Evolutionary conservation across 2,797 vertebrate species (phyloP).

Genomic region (Ispidina picta): DNA sequence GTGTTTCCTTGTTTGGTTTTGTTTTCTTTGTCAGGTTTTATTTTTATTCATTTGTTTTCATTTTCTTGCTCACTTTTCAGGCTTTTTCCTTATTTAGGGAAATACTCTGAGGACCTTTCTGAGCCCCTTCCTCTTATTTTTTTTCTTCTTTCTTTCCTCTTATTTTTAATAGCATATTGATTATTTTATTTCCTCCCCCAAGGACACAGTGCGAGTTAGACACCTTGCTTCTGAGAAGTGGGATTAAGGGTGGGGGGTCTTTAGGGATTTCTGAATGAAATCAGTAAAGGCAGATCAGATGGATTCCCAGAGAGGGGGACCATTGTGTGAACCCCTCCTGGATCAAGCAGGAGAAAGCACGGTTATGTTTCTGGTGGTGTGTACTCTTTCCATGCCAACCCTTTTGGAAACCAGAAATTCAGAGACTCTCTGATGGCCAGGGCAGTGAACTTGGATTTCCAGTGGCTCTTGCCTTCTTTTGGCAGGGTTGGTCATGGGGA

Average conservation of each 20-base stretch:
- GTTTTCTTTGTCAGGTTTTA: background rate
- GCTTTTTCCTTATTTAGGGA: conserved; percentile 42
- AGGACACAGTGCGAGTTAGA: background rate
- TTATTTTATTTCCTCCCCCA: background rate
- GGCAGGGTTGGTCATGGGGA: conserved; percentile 21
- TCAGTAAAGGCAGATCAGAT: background rate
- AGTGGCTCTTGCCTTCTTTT: conserved; percentile 50
- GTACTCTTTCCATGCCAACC: background rate
- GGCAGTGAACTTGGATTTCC: conserved; percentile 30
- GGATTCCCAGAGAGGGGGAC: background rate
- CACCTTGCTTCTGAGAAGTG: background rate
- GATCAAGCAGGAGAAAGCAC: background rate
- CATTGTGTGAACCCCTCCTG: background rate
- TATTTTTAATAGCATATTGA: conserved; percentile 29
- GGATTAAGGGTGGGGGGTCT: background rate
- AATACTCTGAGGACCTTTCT: conserved; percentile 25
- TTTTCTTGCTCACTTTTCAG: conserved; percentile 40
- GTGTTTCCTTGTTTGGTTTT: background rate
- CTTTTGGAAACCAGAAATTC: conserved; percentile 48
- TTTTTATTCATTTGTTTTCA: background rate
- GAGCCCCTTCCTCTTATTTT: background rate
- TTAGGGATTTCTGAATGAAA: background rate
- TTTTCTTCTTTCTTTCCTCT: background rate
- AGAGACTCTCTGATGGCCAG: background rate
- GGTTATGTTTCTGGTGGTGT: background rate